These are phyloP conservation scores for Hoplodrina blanda DNA, from an alignment of 2,888 invertebrate species.

Conservation along the genomic window DNA sequence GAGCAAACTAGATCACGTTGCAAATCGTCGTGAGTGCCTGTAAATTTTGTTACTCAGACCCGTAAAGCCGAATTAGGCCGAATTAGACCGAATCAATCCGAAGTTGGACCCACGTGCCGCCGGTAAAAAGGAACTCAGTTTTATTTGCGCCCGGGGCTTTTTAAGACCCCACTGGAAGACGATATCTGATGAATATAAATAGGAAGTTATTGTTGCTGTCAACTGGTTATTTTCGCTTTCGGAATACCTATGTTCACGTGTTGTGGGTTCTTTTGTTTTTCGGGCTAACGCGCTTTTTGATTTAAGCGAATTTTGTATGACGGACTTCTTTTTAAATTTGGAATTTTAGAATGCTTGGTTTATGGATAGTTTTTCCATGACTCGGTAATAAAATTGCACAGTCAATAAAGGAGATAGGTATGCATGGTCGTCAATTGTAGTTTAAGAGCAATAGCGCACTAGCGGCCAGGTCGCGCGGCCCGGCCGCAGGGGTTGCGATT, in stretches of 20 bases:
- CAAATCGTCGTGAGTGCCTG: slow-evolving; percentile 61
- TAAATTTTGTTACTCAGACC: slow-evolving; percentile 58
- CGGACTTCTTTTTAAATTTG: background rate
- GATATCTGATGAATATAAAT: slow-evolving; percentile 59
- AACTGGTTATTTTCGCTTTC: slow-evolving; percentile 40
- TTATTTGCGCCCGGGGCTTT: slow-evolving; percentile 48
- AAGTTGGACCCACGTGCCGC: slow-evolving; percentile 53
- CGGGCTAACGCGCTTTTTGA: background rate
- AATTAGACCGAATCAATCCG: slow-evolving; percentile 63
- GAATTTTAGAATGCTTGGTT: background rate
- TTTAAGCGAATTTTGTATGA: background rate
- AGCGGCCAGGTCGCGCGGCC: no score
- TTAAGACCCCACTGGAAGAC: slow-evolving; percentile 36
- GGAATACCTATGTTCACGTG: slow-evolving; percentile 25
- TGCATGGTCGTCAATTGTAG: no score
- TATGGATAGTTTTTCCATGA: no score
- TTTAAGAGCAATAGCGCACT: no score
- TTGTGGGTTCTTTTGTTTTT: slow-evolving; percentile 35
- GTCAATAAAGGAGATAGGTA: no score
- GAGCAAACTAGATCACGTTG: slow-evolving; percentile 54
- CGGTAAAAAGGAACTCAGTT: slow-evolving; percentile 55
- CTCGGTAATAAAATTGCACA: no score
- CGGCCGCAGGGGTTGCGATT: no score
- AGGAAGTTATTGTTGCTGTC: slow-evolving; percentile 44
- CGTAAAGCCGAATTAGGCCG: slow-evolving; percentile 60